These are phyloP conservation scores for Pica pica DNA, from an alignment of 2,113 vertebrate genomes.

Conservation along the genomic window DNA sequence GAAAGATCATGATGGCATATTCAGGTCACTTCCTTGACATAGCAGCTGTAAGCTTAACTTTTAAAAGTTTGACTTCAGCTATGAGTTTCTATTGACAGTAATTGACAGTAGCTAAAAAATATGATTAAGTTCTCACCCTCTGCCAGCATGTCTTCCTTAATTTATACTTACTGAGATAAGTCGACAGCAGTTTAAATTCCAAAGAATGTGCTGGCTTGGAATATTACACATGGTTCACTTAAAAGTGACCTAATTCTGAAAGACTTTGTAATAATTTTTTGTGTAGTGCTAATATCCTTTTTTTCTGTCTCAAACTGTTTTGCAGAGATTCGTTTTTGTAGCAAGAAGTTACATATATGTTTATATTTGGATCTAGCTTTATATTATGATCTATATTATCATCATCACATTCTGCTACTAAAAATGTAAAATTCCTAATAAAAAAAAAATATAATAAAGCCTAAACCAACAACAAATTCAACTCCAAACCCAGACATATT, in stretches of 20 bases:
- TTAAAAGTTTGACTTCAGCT: conserved; percentile 20
- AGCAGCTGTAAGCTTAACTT: conserved; percentile 29
- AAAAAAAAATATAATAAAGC: background rate
- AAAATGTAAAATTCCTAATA: background rate
- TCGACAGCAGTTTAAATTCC: background rate
- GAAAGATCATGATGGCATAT: conserved; percentile 22
- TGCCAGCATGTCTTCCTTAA: conserved; percentile 35
- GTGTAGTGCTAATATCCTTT: background rate
- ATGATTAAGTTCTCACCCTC: conserved; percentile 36
- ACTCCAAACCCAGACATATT: background rate
- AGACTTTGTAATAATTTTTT: background rate
- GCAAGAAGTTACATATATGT: background rate
- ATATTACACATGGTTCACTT: background rate
- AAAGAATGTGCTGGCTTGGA: background rate
- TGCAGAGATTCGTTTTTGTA: background rate
- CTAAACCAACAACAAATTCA: background rate
- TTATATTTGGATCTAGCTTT: background rate
- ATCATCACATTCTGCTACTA: background rate
- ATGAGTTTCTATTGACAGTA: conserved; percentile 26
- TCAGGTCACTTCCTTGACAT: background rate
- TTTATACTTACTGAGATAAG: conserved; percentile 39
- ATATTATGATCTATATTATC: background rate
- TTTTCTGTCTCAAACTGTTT: background rate
- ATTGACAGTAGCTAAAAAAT: conserved; percentile 33
- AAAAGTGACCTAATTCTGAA: conserved; percentile 32